Percentiles rank a stretch among this genome's conserved stretches.
These are phyloP conservation scores for Zoroaster sp. DNA, from an alignment of 53 echinoderm and acorn worm genomes.

Conservation along the genomic window DNA sequence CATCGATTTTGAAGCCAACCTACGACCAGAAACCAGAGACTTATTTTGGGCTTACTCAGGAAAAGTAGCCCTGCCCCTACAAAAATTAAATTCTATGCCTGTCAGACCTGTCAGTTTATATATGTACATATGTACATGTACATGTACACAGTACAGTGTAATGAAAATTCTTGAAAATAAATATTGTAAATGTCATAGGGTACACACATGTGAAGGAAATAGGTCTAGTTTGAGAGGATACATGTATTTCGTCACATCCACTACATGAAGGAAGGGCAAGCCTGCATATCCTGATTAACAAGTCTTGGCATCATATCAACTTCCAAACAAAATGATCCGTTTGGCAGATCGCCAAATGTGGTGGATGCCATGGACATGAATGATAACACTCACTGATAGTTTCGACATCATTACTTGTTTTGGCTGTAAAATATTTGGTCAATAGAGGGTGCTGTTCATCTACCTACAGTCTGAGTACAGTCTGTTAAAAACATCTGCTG, in stretches of 20 bases:
- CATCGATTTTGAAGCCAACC: too few species aligned
- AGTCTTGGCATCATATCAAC: not conserved
- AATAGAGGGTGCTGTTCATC: not conserved
- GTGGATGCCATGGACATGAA: too few species aligned
- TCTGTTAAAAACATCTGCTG: too few species aligned
- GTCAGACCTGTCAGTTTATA: too few species aligned
- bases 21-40: too few species aligned
- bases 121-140: not conserved
- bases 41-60: too few species aligned
- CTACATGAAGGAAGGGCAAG: not conserved
- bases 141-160: not conserved
- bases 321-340: not conserved
- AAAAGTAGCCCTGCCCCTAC: too few species aligned
- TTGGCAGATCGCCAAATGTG: too few species aligned
- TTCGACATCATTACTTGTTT: not conserved
- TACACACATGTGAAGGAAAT: constrained; percentile 2
- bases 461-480: too few species aligned
- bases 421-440: not conserved
- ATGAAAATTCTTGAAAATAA: not conserved
- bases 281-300: not conserved
- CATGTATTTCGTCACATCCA: constrained; percentile 51
- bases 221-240: constrained; percentile 1
- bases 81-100: too few species aligned
- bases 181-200: not conserved
- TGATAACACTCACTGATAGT: not conserved